Evolutionary conservation across 2,113 vertebrate genomes (phyloP).

Genomic region (Takifugu bimaculatus): DNA sequence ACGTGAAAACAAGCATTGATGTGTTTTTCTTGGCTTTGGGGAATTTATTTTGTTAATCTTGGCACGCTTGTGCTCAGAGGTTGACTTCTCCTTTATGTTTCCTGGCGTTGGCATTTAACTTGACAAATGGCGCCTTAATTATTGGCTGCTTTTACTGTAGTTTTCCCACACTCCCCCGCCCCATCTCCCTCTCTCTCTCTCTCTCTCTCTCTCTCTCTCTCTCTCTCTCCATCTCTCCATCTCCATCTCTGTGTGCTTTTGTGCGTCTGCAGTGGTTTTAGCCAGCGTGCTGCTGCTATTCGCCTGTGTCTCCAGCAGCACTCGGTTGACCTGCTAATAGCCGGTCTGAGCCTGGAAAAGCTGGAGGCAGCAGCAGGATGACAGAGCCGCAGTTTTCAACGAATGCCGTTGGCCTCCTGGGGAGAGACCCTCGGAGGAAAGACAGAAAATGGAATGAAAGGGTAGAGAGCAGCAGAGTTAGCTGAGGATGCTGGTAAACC

Average conservation of each 20-base stretch:
- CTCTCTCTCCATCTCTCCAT: no score
- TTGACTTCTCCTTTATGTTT: constrained; percentile 22
- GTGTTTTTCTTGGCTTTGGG: not conserved
- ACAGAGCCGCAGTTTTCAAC: constrained; percentile 43
- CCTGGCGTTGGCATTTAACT: constrained; percentile 27
- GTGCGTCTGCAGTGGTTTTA: constrained; percentile 30
- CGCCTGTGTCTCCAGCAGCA: constrained; percentile 37
- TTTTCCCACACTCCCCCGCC: constrained; percentile 27
- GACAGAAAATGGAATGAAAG: constrained; percentile 18
- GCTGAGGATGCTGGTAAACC: constrained; percentile 1
- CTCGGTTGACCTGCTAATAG: constrained; percentile 39
- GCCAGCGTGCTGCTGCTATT: constrained; percentile 29
- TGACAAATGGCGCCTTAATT: constrained; percentile 51
- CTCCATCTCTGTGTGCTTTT: constrained; percentile 23
- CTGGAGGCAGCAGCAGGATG: constrained; percentile 33
- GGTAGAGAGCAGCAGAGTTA: constrained; percentile 7
- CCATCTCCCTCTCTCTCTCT: constrained; percentile 1
- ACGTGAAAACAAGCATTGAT: not conserved
- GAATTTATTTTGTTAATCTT: not conserved
- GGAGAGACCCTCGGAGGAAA: constrained; percentile 24
- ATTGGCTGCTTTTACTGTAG: constrained; percentile 36
- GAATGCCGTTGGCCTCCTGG: constrained; percentile 20
- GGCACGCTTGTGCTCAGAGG: constrained; percentile 15
- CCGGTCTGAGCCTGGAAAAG: constrained; percentile 36
- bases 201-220: constrained; percentile 6